These are phyloP conservation scores for Cheilosia variabilis DNA, from an alignment of 2,888 invertebrate genomes.

Conservation along the genomic window DNA sequence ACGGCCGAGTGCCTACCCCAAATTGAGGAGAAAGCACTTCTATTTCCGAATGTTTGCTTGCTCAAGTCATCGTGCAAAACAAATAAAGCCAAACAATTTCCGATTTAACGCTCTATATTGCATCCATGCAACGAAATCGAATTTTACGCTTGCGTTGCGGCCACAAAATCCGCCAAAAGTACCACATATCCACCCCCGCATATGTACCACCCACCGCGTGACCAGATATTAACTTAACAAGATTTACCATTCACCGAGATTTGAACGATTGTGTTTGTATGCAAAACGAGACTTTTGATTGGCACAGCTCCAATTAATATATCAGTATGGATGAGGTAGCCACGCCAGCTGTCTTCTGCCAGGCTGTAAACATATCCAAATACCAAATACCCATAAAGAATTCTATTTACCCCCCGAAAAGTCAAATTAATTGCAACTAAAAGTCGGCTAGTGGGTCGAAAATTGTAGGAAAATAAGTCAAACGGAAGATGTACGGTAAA, in stretches of 20 bases:
- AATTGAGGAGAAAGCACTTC: background rate
- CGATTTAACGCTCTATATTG: constrained; percentile 4
- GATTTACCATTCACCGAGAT: constrained; percentile 60
- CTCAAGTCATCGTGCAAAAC: constrained; percentile 5
- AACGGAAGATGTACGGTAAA: constrained; percentile 5
- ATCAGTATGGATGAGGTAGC: constrained; percentile 11
- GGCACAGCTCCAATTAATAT: constrained; percentile 65
- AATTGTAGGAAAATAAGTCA: constrained; percentile 26
- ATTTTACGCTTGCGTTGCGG: constrained; percentile 28
- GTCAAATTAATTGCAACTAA: constrained; percentile 12
- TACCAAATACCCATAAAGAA: background rate
- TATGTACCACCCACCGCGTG: constrained; percentile 64
- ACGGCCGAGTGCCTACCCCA: background rate
- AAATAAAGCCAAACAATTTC: constrained; percentile 16
- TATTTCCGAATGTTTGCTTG: constrained; percentile 9
- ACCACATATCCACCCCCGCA: constrained; percentile 40
- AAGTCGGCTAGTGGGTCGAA: constrained; percentile 35
- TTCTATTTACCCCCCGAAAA: constrained; percentile 15
- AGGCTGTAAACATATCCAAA: constrained; percentile 53
- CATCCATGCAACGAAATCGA: background rate
- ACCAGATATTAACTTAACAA: constrained; percentile 67
- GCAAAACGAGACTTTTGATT: constrained; percentile 65
- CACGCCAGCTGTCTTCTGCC: background rate
- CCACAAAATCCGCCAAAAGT: constrained; percentile 19
- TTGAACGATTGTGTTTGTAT: constrained; percentile 54